phyloP scores from a whole-genome alignment of 2,113 vertebrate genomes.

The Actenoides hombroni region DNA sequence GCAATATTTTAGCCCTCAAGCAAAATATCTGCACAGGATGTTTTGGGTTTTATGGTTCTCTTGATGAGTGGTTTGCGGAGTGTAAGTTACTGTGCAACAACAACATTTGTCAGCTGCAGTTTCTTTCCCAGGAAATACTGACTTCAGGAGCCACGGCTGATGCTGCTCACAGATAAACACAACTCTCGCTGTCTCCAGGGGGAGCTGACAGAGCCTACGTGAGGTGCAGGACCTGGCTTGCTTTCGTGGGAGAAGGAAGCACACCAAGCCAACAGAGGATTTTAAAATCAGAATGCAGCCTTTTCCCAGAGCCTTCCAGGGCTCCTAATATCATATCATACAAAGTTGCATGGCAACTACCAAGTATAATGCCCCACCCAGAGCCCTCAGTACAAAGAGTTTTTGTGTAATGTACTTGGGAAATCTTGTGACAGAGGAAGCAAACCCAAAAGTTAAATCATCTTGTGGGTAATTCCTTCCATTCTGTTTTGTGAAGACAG shows the following conservation, averaged over 20 bases:
- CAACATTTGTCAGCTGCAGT: slow-evolving; percentile 40
- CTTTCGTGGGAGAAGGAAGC: not conserved
- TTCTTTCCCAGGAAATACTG: slow-evolving; percentile 53
- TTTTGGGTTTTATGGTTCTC: slow-evolving; percentile 32
- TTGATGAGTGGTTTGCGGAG: slow-evolving; percentile 6
- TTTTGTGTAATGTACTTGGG: slow-evolving; percentile 46
- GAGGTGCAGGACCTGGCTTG: slow-evolving; percentile 8
- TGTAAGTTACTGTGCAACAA: slow-evolving; percentile 36
- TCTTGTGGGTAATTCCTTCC: slow-evolving; percentile 24
- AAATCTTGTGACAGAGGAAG: slow-evolving; percentile 58
- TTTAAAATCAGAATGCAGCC: not conserved
- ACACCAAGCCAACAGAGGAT: not conserved
- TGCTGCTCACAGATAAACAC: slow-evolving; percentile 24
- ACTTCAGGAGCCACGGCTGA: slow-evolving; percentile 40
- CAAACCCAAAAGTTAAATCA: slow-evolving; percentile 39
- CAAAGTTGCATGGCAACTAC: slow-evolving; percentile 26
- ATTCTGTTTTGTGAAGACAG: not conserved
- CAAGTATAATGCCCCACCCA: slow-evolving; percentile 26
- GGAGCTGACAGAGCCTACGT: not conserved
- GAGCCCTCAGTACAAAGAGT: slow-evolving; percentile 34
- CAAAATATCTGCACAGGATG: slow-evolving; percentile 16
- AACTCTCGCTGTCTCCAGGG: not conserved
- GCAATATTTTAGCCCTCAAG: not conserved
- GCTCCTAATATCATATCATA: not conserved
- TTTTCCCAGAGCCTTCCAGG: slow-evolving; percentile 48